Base-by-base conservation (phyloP, 2,888 invertebrate genomes). In the Drosophila macrospina region DNA sequence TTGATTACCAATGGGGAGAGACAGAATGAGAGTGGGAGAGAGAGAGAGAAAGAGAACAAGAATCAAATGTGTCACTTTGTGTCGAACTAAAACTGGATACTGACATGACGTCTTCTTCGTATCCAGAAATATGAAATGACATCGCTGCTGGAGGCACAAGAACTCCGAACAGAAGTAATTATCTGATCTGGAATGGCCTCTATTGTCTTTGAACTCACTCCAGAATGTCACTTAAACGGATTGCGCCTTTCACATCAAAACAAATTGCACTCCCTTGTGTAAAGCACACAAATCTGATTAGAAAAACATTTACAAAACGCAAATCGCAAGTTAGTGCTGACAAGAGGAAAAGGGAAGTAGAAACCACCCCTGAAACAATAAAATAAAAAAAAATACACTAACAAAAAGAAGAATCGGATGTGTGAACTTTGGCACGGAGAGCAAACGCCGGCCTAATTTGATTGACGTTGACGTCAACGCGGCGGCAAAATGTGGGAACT, bases 281-380 rank as follows among this genome's bases (percentile, higher is more conserved):
- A 79, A 60, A 65, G 34, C 66, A 56, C 69, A 75, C 69, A 87
- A 86, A 88, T 86, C 89, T 88, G 86, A 86, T 86, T 86, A 89
- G 86, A 67, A 81, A 74, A 77, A 80, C 82, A 86, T 86, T 86
- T 86, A 88, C 88, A 84, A 85, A 74, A 74, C 80, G 80, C 84
- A 85, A 88, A 86, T 84, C 83, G 82, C 77, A 80, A 88, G 76
- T 86, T 88, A 71, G 84, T 75, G 55, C 60, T 48, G 45, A 62
- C 45, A 45, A 50, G 15, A 37, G 8, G 15, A 24, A 36, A 41
- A 47, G 50, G 32, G 10, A 20, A 16, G 8, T 20, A 24, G 24
- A 16, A 55, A 15, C 64, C 79, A 75, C 56, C 82, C 77, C 61
- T 41, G 41, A 47, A 47, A n/a, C n/a, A 54, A 64, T 34, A 15